phyloP scores from a whole-genome alignment of 2,113 vertebrate genomes.

The Picathartes gymnocephalus region DNA sequence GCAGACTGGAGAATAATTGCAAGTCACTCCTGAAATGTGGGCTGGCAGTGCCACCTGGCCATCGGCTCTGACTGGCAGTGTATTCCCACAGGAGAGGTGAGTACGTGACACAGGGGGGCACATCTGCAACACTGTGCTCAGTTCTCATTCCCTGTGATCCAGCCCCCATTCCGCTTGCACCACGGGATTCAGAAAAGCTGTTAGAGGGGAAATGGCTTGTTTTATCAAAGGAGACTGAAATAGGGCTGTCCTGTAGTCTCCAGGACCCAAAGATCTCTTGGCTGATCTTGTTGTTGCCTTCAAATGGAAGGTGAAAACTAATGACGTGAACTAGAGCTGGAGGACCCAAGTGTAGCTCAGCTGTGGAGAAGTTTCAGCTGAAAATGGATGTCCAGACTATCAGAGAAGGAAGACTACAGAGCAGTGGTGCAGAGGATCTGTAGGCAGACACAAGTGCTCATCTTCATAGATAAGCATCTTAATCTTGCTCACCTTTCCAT shows the following conservation, averaged over 20 bases:
- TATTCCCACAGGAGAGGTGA: background rate
- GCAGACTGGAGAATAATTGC: background rate
- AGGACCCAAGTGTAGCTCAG: background rate
- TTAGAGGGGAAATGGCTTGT: background rate
- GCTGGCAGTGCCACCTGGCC: background rate
- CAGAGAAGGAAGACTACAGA: background rate
- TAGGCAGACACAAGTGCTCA: background rate
- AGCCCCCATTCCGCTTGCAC: background rate
- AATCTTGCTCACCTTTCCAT: background rate
- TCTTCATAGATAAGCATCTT: background rate
- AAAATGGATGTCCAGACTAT: background rate
- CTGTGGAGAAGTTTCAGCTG: background rate
- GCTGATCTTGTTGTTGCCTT: background rate
- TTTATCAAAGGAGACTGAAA: background rate
- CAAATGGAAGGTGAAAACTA: background rate
- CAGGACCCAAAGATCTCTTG: background rate
- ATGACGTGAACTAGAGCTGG: background rate
- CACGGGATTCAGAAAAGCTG: background rate
- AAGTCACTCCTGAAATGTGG: background rate
- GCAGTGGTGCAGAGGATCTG: background rate
- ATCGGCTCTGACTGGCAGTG: accelerated
- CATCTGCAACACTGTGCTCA: accelerated
- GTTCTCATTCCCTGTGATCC: accelerated
- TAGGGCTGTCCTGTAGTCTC: background rate
- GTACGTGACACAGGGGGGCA: accelerated